These are phyloP conservation scores for Chloroceryle inda DNA, from an alignment of 2,797 vertebrate genomes.

Conservation along the genomic window DNA sequence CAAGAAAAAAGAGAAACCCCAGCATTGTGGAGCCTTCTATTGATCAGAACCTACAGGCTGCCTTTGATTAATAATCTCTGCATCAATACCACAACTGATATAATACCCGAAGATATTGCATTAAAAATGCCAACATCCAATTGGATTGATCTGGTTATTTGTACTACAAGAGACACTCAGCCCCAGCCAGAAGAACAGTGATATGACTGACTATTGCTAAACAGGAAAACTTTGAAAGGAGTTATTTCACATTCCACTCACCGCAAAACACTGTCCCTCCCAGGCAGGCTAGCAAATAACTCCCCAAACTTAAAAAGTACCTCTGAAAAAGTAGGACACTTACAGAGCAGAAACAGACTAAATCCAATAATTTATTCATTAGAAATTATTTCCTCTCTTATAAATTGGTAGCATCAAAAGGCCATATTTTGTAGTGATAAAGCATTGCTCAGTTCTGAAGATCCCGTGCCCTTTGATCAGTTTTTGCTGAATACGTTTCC, in stretches of 20 bases:
- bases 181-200: neutral
- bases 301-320: neutral
- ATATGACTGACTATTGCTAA: neutral
- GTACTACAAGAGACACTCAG: neutral
- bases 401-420: neutral
- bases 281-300: neutral
- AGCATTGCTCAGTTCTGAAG: neutral
- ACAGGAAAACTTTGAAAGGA: neutral
- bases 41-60: neutral
- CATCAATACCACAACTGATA: neutral
- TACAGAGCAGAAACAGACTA: neutral
- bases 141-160: neutral
- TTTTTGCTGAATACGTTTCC: neutral
- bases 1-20: neutral
- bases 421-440: conserved; percentile 13
- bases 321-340: neutral
- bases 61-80: conserved; percentile 27
- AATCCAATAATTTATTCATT: conserved; percentile 33
- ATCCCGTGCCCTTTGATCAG: neutral
- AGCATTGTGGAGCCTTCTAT: neutral
- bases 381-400: conserved; percentile 19
- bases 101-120: neutral
- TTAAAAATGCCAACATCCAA: neutral
- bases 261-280: neutral
- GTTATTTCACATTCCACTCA: neutral